phyloP scores from a whole-genome alignment of 2,797 vertebrate species.

The Nothura maculosa region DNA sequence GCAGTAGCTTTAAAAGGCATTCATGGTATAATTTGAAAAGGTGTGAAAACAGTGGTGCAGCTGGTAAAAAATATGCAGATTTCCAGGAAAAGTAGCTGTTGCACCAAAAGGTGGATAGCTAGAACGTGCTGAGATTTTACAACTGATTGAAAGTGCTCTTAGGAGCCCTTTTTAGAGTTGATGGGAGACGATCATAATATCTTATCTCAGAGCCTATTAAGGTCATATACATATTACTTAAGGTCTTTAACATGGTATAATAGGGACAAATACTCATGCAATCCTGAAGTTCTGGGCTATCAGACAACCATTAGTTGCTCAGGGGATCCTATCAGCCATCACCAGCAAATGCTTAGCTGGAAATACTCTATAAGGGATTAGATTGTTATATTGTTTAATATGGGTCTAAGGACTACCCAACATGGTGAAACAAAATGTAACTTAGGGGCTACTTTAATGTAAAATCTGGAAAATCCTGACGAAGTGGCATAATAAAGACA shows the following conservation, averaged over 20 bases:
- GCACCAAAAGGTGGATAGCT: not conserved
- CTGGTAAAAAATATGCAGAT: not conserved
- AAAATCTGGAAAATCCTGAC: not conserved
- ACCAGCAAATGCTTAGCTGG: not conserved
- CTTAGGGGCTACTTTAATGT: not conserved
- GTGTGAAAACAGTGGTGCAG: not conserved
- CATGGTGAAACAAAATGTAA: not conserved
- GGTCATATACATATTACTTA: not conserved
- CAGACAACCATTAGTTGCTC: not conserved
- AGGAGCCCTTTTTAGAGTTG: not conserved
- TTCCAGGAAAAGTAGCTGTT: not conserved
- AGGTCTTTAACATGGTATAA: not conserved
- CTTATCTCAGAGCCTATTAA: not conserved
- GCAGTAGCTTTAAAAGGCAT: not conserved
- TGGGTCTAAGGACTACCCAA: not conserved
- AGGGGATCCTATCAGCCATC: not conserved
- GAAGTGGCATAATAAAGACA: not conserved
- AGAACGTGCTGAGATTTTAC: not conserved
- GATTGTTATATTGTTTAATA: not conserved
- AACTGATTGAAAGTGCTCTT: not conserved
- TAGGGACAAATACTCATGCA: not conserved
- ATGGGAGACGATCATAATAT: not conserved
- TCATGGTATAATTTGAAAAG: not conserved
- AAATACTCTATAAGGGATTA: not conserved
- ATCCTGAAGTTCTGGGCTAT: not conserved